Percentiles rank a stretch among this genome's conserved stretches.
Evolutionary conservation across 2,888 invertebrate species (phyloP).

Genomic region (Ormyrus rosae): DNA sequence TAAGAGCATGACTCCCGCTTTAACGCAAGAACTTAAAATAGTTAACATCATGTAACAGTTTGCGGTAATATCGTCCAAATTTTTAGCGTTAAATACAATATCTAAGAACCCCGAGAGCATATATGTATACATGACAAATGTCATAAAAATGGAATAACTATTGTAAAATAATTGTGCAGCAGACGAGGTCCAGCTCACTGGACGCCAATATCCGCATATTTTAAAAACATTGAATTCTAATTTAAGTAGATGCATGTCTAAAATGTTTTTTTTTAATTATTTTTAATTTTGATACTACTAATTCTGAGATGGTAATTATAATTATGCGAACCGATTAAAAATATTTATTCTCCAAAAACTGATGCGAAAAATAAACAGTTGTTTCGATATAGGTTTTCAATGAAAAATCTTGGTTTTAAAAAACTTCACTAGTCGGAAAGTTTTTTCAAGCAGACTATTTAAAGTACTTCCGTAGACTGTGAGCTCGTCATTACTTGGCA

Average conservation of each 20-base stretch:
- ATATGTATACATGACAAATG: slow-evolving; percentile 10
- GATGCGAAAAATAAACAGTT: no score
- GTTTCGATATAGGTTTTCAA: no score
- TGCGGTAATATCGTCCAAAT: slow-evolving; percentile 1
- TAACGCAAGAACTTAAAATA: slow-evolving; percentile 1
- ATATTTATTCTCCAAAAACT: no score
- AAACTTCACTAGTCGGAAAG: no score
- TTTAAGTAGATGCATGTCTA: neutral
- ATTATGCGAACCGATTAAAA: no score
- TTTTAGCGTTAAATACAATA: slow-evolving; percentile 15
- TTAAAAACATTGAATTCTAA: slow-evolving; percentile 1
- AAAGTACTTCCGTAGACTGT: no score
- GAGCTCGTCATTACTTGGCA: no score
- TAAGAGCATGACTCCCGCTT: neutral
- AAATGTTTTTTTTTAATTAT: neutral
- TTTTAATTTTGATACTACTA: no score
- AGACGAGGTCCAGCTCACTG: neutral
- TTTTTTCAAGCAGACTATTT: no score
- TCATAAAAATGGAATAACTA: slow-evolving; percentile 10
- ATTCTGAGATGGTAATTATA: no score
- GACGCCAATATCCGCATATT: neutral
- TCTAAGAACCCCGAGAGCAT: slow-evolving; percentile 14
- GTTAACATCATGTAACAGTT: slow-evolving; percentile 16
- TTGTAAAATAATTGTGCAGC: neutral
- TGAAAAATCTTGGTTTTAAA: no score